These are phyloP conservation scores for Drosophila picticornis DNA, from an alignment of 2,888 invertebrate genomes.

Conservation along the genomic window DNA sequence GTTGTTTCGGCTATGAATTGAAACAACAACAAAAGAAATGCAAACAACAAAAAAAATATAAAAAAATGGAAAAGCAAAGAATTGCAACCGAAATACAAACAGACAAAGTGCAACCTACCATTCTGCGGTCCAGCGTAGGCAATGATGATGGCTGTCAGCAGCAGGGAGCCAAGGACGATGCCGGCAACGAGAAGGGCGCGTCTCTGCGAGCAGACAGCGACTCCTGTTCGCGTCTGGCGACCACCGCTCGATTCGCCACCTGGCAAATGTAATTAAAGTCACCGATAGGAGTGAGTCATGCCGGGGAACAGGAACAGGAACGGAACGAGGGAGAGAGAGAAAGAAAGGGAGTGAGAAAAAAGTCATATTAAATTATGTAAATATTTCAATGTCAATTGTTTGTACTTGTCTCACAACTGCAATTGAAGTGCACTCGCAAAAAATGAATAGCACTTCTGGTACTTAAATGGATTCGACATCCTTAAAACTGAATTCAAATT, in stretches of 20 bases:
- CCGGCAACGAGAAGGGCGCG: constrained; percentile 93
- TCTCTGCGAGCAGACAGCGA: constrained; percentile 94
- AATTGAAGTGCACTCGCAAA: constrained; percentile 7
- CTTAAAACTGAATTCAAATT: not conserved
- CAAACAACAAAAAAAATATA: constrained; percentile 21
- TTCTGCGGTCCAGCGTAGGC: constrained; percentile 96
- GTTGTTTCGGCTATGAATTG: constrained; percentile 55
- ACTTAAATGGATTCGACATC: not conserved
- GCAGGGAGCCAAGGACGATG: constrained; percentile 91
- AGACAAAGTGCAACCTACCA: constrained; percentile 86
- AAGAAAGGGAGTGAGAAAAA: not conserved
- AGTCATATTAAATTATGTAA: constrained; percentile 38
- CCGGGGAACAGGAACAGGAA: not conserved
- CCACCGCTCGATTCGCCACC: constrained; percentile 85
- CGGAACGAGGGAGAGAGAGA: no score
- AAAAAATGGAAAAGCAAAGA: constrained; percentile 30
- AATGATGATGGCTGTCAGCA: constrained; percentile 93
- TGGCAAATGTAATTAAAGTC: constrained; percentile 81
- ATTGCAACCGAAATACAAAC: constrained; percentile 59
- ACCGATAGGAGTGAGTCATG: constrained; percentile 18
- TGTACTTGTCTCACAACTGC: constrained; percentile 18
- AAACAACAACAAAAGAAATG: constrained; percentile 40
- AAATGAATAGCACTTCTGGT: not conserved
- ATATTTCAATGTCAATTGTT: constrained; percentile 38
- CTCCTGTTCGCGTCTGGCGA: constrained; percentile 86